Evolutionary conservation across 2,113 vertebrate genomes (phyloP), one percentile per base, ranked within the genome.

Genomic region (Cebus imitator): DNA sequence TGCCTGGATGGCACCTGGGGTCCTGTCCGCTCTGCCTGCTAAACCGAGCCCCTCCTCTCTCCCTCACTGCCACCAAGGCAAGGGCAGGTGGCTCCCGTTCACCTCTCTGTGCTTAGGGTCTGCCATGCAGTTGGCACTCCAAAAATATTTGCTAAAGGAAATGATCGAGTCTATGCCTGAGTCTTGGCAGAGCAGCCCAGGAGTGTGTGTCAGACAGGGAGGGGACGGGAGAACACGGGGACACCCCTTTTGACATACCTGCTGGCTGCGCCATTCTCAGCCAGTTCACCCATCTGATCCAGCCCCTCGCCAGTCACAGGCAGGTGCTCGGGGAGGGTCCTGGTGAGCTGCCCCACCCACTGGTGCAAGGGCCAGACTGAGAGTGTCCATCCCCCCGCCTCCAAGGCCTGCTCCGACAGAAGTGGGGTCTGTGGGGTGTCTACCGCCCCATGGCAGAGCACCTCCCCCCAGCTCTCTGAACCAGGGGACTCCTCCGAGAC

Each of bases 31-130:
- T 75, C 75, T 45, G 75, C 43, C 82, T 87, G 45, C 40, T n/a
- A 37, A 78, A 37, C n/a, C 30, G 32, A 58, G 52, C 37, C 73
- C 43, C n/a, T 20, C 27, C 85, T 55, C 64, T 32, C 35, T 35
- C 61, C 1, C 0, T 50, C 18, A 0, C 21, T 6, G 45, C 32
- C 79, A 48, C 10, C 6, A 58, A 16, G 3, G 2, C 30, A 16
- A 27, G 40, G 57, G 6, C 8, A 5, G 8, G 40, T 76, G 20
- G 3, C 0, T 76, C 21, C 92, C 23, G 0, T 2, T 12, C 45
- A 40, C 30, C 70, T 57, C 6, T 1, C 4, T 57, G n/a, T 3
- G 30, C 58, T 37, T 13, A 35, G 89, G 58, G 40, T 12, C 81
- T 75, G 25, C 48, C 45, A 2, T 3, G 27, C 1, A 17, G 17